Percentiles rank a stretch among this genome's conserved stretches.
These are phyloP conservation scores for Eonycteris spelaea DNA, from an alignment of 2,113 vertebrate genomes.

Conservation along the genomic window DNA sequence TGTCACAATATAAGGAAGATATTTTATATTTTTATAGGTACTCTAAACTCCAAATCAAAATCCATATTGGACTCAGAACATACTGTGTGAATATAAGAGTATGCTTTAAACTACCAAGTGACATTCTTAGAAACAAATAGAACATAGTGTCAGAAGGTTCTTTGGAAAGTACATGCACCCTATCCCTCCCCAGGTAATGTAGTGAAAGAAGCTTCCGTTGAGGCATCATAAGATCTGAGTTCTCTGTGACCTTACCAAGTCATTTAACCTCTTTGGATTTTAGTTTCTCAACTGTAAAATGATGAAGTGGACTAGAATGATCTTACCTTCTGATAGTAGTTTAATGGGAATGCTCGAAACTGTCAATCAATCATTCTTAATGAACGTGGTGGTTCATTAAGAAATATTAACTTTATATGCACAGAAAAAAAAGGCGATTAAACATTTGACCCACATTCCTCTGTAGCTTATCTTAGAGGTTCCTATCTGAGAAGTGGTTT, in stretches of 20 bases:
- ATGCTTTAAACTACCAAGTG: neutral
- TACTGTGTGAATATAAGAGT: neutral
- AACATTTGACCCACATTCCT: slow-evolving; percentile 45
- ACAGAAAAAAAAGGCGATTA: neutral
- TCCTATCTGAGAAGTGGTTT: slow-evolving; percentile 39
- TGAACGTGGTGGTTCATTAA: neutral
- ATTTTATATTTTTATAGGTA: neutral
- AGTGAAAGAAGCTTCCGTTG: neutral
- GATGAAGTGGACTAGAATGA: neutral
- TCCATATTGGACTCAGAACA: neutral
- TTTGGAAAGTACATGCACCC: neutral
- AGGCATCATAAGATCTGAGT: neutral
- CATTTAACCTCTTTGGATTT: slow-evolving; percentile 6
- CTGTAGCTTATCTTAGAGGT: neutral
- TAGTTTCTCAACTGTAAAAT: slow-evolving; percentile 8
- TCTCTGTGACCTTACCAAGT: neutral
- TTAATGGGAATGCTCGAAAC: slow-evolving; percentile 34
- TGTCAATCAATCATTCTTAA: neutral
- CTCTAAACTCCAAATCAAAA: neutral
- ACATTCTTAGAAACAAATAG: neutral
- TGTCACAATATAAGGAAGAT: neutral
- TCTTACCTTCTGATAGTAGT: neutral
- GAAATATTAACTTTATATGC: slow-evolving; percentile 47
- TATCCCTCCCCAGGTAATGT: no score
- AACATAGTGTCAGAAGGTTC: neutral